phyloP scores from a whole-genome alignment of 2,797 vertebrate genomes.

The Mallotus villosus region DNA sequence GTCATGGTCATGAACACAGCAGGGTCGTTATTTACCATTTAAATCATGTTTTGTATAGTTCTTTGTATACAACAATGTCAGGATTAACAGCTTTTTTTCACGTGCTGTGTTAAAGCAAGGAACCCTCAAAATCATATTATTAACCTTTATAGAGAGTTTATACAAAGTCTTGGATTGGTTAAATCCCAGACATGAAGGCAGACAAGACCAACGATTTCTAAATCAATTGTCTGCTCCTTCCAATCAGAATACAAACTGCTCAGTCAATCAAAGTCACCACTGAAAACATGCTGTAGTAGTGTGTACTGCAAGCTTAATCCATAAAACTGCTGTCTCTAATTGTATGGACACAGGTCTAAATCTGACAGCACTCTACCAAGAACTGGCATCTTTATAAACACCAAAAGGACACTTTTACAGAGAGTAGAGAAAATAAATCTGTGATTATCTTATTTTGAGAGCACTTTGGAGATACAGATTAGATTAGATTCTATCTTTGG shows the following conservation, averaged over 20 bases:
- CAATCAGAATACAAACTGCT: not conserved
- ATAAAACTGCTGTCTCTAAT: slow-evolving; percentile 21
- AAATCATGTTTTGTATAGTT: not conserved
- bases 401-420: not conserved
- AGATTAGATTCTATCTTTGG: slow-evolving; percentile 11
- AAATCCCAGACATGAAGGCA: not conserved
- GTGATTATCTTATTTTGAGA: not conserved
- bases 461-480: not conserved
- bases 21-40: not conserved
- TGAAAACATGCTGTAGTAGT: not conserved
- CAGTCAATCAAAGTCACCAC: not conserved
- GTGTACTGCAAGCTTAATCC: not conserved
- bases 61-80: not conserved
- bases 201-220: not conserved
- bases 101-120: no score
- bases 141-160: no score
- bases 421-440: not conserved
- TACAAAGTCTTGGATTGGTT: no score
- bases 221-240: not conserved
- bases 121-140: no score
- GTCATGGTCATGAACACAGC: not conserved
- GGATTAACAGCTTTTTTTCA: not conserved
- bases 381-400: not conserved
- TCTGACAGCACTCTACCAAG: not conserved
- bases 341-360: slow-evolving; percentile 21